A percentile compares a stretch with the other conserved stretches of the same genome.
phyloP scores from a whole-genome alignment of 2,113 vertebrate genomes.

The Paraplagusia blochii region DNA sequence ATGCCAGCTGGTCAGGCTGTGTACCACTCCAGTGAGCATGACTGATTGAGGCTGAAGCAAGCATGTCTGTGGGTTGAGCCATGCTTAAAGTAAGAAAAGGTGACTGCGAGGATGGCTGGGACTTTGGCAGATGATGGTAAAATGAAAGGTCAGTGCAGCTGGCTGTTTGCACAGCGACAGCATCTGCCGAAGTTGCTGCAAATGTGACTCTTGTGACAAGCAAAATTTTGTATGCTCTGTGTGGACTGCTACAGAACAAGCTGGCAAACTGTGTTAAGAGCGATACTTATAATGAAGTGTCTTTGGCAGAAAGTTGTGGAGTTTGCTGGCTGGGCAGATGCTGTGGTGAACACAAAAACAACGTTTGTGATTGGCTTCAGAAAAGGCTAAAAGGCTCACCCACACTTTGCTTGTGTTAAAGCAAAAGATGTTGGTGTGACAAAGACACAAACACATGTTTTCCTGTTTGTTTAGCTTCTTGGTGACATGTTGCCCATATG shows the following conservation, averaged over 20 bases:
- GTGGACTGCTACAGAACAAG: slow-evolving; percentile 38
- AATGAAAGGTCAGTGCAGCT: slow-evolving; percentile 21
- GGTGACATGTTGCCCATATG: background rate
- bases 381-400: slow-evolving; percentile 25
- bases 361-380: slow-evolving; percentile 40
- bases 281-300: slow-evolving; percentile 51
- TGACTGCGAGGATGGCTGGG: slow-evolving; percentile 17
- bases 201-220: slow-evolving; percentile 35
- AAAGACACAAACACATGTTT: slow-evolving; percentile 17
- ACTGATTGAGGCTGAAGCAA: slow-evolving; percentile 57
- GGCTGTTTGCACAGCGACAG: slow-evolving; percentile 24
- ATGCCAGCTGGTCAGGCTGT: slow-evolving; percentile 54
- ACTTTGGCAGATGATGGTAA: slow-evolving; percentile 12
- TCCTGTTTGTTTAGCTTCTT: slow-evolving; percentile 18
- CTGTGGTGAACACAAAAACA: slow-evolving; percentile 39
- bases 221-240: slow-evolving; percentile 21
- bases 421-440: slow-evolving; percentile 15
- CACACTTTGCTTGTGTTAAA: slow-evolving; percentile 30
- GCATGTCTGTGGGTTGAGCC: slow-evolving; percentile 31
- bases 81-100: slow-evolving; percentile 1
- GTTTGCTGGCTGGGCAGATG: slow-evolving; percentile 46
- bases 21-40: slow-evolving; percentile 53
- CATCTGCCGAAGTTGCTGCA: too few species aligned
- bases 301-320: slow-evolving; percentile 57
- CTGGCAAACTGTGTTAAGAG: slow-evolving; percentile 34